phyloP scores from a whole-genome alignment of 2,797 vertebrate species.

The Phylloscopus collybita region DNA sequence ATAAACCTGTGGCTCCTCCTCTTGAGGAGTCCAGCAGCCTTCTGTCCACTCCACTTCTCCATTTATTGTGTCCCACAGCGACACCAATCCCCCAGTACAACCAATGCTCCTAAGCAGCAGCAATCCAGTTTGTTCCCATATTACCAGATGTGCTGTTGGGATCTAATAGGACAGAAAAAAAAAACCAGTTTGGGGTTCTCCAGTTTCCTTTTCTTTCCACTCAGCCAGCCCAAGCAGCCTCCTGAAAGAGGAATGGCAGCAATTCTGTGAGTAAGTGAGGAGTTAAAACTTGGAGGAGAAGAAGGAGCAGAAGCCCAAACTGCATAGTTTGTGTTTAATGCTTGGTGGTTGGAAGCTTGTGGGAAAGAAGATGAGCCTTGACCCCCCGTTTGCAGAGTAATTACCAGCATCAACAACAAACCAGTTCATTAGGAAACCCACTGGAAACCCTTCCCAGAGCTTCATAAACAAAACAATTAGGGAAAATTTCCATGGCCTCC shows the following conservation, averaged over 20 bases:
- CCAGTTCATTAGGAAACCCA: slow-evolving; percentile 73
- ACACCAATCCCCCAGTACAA: neutral
- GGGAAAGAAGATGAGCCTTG: slow-evolving; percentile 18
- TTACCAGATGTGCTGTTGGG: rapidly evolving
- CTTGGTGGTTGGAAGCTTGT: neutral
- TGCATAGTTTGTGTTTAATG: neutral
- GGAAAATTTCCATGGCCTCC: neutral
- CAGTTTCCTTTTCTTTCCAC: neutral
- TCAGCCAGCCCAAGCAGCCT: rapidly evolving
- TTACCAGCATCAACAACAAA: slow-evolving; percentile 48
- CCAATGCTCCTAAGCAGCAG: rapidly evolving
- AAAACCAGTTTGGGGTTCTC: neutral
- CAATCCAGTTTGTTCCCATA: rapidly evolving
- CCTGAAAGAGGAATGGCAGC: neutral
- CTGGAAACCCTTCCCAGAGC: slow-evolving; percentile 49
- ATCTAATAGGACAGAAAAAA: rapidly evolving
- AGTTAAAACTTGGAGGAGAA: neutral
- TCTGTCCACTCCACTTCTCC: too few relatives aligned
- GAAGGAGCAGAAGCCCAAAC: neutral
- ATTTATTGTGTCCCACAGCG: too few relatives aligned
- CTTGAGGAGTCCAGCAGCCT: too few relatives aligned
- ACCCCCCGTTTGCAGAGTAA: slow-evolving; percentile 58
- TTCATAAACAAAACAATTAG: slow-evolving; percentile 70
- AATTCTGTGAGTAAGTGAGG: neutral
- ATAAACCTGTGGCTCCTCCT: too few relatives aligned